Conservation (phyloP, 2,888 invertebrate species). For the Erannis defoliaria region DNA sequence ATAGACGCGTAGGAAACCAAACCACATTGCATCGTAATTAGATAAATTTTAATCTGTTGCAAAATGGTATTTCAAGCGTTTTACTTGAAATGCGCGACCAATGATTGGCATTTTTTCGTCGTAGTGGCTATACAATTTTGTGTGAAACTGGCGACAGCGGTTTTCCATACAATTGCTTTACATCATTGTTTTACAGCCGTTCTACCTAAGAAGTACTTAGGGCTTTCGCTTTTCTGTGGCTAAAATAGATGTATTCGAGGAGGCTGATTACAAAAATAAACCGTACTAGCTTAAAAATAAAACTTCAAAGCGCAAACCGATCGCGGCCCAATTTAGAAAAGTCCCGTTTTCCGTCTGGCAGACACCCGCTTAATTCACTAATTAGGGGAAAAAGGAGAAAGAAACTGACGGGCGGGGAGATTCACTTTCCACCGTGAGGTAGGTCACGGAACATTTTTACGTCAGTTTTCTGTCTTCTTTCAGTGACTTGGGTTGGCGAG, state of each 20-base stretch:
- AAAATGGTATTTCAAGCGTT: no score
- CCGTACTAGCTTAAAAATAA: not conserved
- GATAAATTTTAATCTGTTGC: no score
- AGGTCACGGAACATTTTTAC: constrained; percentile 84
- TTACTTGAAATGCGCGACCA: no score
- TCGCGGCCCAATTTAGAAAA: constrained; percentile 36
- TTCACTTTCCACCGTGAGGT: constrained; percentile 72
- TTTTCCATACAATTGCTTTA: no score
- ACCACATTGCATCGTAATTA: no score
- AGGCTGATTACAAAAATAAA: not conserved
- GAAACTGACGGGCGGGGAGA: constrained; percentile 57
- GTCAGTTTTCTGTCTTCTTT: constrained; percentile 80
- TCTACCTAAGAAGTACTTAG: no score
- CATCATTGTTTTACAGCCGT: no score
- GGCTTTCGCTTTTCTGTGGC: no score
- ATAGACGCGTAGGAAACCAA: no score
- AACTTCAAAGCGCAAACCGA: constrained; percentile 27
- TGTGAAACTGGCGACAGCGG: no score
- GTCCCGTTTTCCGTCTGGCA: constrained; percentile 36
- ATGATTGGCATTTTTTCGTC: no score
- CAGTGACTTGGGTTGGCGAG: constrained; percentile 49
- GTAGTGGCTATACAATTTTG: no score
- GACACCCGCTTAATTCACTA: constrained; percentile 74
- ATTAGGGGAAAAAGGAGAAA: constrained; percentile 75
- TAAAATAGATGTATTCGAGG: not conserved